Evolutionary conservation across 2,888 invertebrate species (phyloP), one percentile per base, ranked within the genome.

Genomic region (Aspidiotus rigidus): DNA sequence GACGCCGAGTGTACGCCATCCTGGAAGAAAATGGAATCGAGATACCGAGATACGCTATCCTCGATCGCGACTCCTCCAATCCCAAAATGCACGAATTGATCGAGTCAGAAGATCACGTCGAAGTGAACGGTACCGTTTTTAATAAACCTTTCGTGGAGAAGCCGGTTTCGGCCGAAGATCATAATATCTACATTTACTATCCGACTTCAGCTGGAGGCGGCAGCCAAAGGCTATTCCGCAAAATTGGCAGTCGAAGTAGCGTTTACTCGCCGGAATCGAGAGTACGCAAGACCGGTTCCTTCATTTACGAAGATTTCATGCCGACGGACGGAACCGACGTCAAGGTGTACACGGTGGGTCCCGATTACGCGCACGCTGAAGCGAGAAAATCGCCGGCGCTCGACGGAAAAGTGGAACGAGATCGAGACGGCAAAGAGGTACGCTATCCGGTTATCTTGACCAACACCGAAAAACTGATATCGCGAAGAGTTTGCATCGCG

Each of bases 231-330:
- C 83, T 99, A 54, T 99, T 99, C 80, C 85, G 99, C 79, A 99
- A 99, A 93, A 96, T 99, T 78, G 98, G 97, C 73, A 96, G 96
- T 78, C 86, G 98, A 70, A 97, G 97, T 80, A 98, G 97, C 80
- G 96, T 98, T 71, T 99, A 99, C 79, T 97, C 96, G 0, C 93
- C 95, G 8, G 94, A 95, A 79, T 95, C 94, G 59, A 85, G 94
- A 75, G 94, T 99, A 8, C 84, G 99, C 69, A 96, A 94, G 80
- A 93, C 93, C 62, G 99, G 99, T 59, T 97, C 96, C 11, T 99
- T 93, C 80, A 97, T 99, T 77, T 99, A 99, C 79, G 99, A 99
- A 83, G 98, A 99, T 80, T 99, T 99, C 80, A 99, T 99, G 96
- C 98, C 98, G 7, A 99, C 99, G 53, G 99, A 99, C 84, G 99